phyloP scores from a whole-genome alignment of 2,888 invertebrate genomes.

The Phaonia tiefii region DNA sequence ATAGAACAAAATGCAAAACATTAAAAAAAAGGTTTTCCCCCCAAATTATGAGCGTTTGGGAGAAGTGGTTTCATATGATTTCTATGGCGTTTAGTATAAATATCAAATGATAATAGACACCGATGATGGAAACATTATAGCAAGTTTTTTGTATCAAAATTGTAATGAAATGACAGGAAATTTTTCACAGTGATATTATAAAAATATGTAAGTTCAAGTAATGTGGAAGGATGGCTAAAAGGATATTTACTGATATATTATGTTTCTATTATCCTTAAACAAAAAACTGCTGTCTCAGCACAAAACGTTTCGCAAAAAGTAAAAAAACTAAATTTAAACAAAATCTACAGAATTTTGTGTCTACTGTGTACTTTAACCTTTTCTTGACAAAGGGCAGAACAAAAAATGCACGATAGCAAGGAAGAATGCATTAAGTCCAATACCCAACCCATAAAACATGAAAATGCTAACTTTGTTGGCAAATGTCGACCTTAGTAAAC shows the following conservation, averaged over 20 bases:
- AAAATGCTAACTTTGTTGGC: too few species aligned
- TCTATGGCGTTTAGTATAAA: background rate
- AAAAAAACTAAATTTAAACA: constrained; percentile 21
- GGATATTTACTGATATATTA: constrained; percentile 37
- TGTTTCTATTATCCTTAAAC: constrained; percentile 13
- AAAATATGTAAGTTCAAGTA: background rate
- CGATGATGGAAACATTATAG: background rate
- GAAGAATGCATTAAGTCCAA: constrained; percentile 12
- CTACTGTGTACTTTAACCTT: constrained; percentile 28
- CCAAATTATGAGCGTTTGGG: too few species aligned
- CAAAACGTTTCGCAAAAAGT: background rate
- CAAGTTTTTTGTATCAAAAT: too few species aligned
- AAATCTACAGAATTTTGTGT: constrained; percentile 30
- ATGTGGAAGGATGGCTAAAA: constrained; percentile 4
- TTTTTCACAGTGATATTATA: too few species aligned
- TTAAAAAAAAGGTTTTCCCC: too few species aligned
- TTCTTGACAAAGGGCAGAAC: constrained; percentile 24
- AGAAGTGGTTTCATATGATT: background rate
- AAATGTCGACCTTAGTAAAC: too few species aligned
- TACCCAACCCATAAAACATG: too few species aligned
- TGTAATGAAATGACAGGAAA: too few species aligned
- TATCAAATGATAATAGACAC: background rate
- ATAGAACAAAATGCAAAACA: background rate
- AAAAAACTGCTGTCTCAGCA: constrained; percentile 45
- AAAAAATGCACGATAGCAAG: constrained; percentile 21